Evolutionary conservation across 1,140 invertebrate genomes (phyloP).

Genomic region (Pomphorhynchus laevis): DNA sequence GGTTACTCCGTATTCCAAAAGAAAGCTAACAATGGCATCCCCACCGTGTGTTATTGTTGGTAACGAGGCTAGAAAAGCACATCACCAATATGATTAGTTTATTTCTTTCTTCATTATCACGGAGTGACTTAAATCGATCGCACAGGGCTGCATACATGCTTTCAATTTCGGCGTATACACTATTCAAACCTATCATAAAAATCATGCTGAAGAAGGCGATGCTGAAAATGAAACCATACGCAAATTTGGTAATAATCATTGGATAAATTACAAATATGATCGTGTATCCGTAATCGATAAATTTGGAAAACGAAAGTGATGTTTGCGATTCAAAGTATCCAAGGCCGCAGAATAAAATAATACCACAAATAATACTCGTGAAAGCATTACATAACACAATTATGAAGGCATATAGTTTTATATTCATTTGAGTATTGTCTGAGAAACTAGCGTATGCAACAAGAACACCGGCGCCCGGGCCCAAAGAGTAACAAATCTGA

Average conservation of each 20-base stretch:
- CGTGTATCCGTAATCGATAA: slow-evolving; percentile 31
- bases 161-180: slow-evolving; percentile 6
- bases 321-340: neutral
- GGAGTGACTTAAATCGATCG: slow-evolving; percentile 31
- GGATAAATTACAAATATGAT: slow-evolving; percentile 49
- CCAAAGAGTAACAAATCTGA: slow-evolving; percentile 82
- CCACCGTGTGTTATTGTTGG: slow-evolving; percentile 6
- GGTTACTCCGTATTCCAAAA: too few relatives aligned
- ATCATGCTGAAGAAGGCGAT: slow-evolving; percentile 59
- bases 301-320: slow-evolving; percentile 15
- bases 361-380: slow-evolving; percentile 5
- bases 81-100: slow-evolving; percentile 3
- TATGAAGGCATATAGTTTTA: slow-evolving; percentile 38
- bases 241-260: slow-evolving; percentile 51
- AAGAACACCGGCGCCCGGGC: slow-evolving; percentile 78
- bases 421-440: slow-evolving; percentile 76
- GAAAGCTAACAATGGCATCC: slow-evolving; percentile 26
- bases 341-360: neutral
- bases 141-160: slow-evolving; percentile 4
- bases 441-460: slow-evolving; percentile 78
- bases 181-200: slow-evolving; percentile 27
- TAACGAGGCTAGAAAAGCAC: slow-evolving; percentile 3
- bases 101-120: neutral
- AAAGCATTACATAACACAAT: slow-evolving; percentile 1
- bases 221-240: slow-evolving; percentile 41